These are phyloP conservation scores for Eufriesea mexicana DNA, from an alignment of 1,140 invertebrate species.

Conservation along the genomic window DNA sequence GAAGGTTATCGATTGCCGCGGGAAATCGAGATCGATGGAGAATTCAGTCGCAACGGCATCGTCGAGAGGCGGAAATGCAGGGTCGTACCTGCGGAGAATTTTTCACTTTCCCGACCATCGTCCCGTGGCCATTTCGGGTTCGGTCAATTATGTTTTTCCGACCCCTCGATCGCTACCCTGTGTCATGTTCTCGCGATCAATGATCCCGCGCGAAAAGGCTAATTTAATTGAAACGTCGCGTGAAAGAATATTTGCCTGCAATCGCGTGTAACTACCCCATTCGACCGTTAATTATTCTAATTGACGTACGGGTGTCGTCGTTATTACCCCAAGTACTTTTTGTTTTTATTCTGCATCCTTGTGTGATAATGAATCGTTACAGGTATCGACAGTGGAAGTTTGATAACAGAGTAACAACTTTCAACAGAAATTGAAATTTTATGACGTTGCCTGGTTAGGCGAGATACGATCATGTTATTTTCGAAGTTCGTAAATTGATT, in stretches of 20 bases:
- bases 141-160: conserved; percentile 8
- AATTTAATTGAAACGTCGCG: conserved; percentile 22
- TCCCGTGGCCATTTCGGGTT: neutral
- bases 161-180: neutral
- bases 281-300: neutral
- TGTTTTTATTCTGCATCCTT: too few species aligned
- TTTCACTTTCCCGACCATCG: neutral
- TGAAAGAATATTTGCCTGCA: neutral
- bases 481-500: too few species aligned
- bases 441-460: accelerated
- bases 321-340: neutral
- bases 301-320: neutral
- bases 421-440: neutral
- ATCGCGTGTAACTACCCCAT: neutral
- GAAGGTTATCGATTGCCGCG: conserved; percentile 28
- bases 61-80: conserved; percentile 30
- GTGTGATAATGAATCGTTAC: neutral
- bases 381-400: accelerated
- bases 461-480: neutral
- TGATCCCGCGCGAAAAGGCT: neutral
- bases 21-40: conserved; percentile 3
- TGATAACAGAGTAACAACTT: neutral
- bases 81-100: neutral
- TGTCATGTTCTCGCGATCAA: conserved; percentile 11
- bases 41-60: conserved; percentile 4